These are phyloP conservation scores for Bugula neritina DNA, from an alignment of 2,888 invertebrate species.

Conservation along the genomic window DNA sequence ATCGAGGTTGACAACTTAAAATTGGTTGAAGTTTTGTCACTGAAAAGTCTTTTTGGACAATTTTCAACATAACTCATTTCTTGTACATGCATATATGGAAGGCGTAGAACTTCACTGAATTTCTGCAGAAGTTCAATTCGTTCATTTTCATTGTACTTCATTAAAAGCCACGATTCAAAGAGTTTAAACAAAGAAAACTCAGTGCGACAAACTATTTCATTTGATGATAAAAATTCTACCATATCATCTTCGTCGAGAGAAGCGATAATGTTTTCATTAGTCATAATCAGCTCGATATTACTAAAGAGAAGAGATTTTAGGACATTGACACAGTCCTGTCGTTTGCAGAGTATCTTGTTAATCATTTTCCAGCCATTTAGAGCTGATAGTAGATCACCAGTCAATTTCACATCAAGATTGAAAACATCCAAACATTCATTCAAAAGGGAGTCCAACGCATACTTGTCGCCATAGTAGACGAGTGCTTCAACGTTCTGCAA, in stretches of 20 bases:
- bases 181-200: constrained; percentile 16
- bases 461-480: constrained; percentile 11
- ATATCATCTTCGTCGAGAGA: constrained; percentile 9
- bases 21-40: neutral
- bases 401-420: neutral
- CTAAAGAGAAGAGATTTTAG: constrained; percentile 14
- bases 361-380: constrained; percentile 19
- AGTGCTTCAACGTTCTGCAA: constrained; percentile 19
- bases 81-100: constrained; percentile 24
- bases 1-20: constrained; percentile 11
- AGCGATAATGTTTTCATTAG: neutral
- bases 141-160: neutral
- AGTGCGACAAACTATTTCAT: constrained; percentile 18
- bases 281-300: constrained; percentile 19
- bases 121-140: neutral
- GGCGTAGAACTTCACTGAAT: neutral
- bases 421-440: constrained; percentile 17
- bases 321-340: neutral
- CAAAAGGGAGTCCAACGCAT: constrained; percentile 1
- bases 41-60: constrained; percentile 12
- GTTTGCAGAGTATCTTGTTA: neutral
- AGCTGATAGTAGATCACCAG: constrained; percentile 7
- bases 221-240: neutral
- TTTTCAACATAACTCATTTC: constrained; percentile 22
- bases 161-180: neutral